A percentile compares a stretch with the other conserved stretches of the same genome.
Evolutionary conservation across 2,888 invertebrate genomes (phyloP).

Genomic region (Polydrusus cervinus): DNA sequence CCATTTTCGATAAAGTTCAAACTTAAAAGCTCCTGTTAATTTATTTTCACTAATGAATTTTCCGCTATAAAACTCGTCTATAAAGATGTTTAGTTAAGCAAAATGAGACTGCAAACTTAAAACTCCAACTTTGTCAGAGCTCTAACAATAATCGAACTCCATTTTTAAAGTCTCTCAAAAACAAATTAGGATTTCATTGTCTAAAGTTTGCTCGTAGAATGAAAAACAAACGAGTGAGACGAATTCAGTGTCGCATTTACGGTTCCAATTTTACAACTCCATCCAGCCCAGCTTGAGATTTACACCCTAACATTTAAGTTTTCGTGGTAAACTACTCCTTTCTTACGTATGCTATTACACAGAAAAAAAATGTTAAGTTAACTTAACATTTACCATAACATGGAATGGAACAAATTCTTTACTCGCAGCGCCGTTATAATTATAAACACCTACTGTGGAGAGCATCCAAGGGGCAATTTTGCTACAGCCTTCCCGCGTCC

Average conservation of each 20-base stretch:
- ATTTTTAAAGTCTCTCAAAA: slow-evolving; percentile 57
- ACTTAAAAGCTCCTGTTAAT: background rate
- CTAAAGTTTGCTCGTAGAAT: slow-evolving; percentile 53
- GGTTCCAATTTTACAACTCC: slow-evolving; percentile 38
- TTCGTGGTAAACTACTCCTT: slow-evolving; percentile 44
- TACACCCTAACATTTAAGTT: slow-evolving; percentile 44
- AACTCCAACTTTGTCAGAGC: slow-evolving; percentile 25
- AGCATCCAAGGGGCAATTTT: no score
- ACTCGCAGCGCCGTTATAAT: no score
- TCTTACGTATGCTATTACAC: slow-evolving; percentile 48
- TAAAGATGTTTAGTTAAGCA: background rate
- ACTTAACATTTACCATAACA: no score
- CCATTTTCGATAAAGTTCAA: background rate
- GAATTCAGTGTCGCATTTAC: slow-evolving; percentile 46
- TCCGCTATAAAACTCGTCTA: background rate
- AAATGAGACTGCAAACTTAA: slow-evolving; percentile 22
- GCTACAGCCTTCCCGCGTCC: no score
- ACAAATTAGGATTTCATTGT: slow-evolving; percentile 57
- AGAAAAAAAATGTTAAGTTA: no score
- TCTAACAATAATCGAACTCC: slow-evolving; percentile 44
- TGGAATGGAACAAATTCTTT: no score
- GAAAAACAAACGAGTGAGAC: slow-evolving; percentile 55
- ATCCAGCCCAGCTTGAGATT: slow-evolving; percentile 33
- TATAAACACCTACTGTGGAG: no score
- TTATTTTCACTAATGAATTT: slow-evolving; percentile 5